Conservation (phyloP, 1,140 invertebrate species). For the Papilio polyxenes region DNA sequence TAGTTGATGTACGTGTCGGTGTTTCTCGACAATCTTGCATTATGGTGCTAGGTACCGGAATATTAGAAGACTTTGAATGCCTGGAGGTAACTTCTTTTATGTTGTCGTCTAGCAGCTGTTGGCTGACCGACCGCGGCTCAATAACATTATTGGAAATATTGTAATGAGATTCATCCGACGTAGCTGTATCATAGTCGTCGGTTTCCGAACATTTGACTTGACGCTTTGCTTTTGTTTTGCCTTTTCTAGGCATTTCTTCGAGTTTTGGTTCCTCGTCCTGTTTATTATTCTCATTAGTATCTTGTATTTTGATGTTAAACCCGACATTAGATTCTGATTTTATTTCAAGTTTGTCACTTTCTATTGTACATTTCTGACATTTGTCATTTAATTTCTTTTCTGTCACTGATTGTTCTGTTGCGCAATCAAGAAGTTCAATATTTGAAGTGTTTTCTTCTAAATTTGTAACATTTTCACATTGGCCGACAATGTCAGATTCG, state of each 20-base stretch:
- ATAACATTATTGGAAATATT: neutral
- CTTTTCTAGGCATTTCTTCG: constrained; percentile 28
- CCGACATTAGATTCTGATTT: neutral
- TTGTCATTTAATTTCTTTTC: neutral
- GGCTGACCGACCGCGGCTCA: neutral
- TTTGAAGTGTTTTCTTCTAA: constrained; percentile 25
- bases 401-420: neutral
- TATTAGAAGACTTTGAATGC: neutral
- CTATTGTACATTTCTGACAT: neutral
- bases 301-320: neutral
- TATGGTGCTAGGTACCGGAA: neutral
- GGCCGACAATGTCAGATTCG: neutral
- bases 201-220: constrained; percentile 2
- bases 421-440: neutral
- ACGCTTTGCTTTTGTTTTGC: neutral
- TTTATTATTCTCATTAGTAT: neutral
- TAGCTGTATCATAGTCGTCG: neutral
- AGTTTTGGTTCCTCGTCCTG: constrained; percentile 42
- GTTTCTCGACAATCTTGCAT: neutral
- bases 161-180: neutral
- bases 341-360: constrained; percentile 4
- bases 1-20: neutral
- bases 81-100: constrained; percentile 1
- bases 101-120: constrained; percentile 1
- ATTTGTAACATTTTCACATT: constrained; percentile 2